These are phyloP conservation scores for Cairina moschata DNA, from an alignment of 2,113 vertebrate genomes.

Conservation along the genomic window DNA sequence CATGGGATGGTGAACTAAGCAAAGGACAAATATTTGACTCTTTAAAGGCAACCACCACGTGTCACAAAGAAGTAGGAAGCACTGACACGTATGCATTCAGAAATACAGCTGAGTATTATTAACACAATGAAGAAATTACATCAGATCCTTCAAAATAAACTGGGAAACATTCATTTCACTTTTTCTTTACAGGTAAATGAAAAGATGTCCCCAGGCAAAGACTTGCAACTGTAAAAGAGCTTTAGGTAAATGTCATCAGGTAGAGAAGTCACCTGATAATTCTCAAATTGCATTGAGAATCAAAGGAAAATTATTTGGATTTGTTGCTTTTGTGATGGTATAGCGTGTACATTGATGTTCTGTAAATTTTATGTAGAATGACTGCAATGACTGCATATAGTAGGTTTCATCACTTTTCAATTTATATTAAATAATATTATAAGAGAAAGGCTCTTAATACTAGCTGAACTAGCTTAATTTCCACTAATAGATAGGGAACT, in stretches of 20 bases:
- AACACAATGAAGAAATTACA: not conserved
- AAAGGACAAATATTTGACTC: not conserved
- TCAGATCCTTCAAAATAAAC: not conserved
- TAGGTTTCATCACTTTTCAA: not conserved
- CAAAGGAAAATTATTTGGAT: not conserved
- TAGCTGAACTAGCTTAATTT: not conserved
- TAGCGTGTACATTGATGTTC: not conserved
- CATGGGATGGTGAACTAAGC: not conserved
- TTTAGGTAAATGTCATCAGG: not conserved
- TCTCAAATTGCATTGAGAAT: not conserved
- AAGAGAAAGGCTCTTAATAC: not conserved
- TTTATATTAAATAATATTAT: not conserved
- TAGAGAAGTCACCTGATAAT: not conserved
- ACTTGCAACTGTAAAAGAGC: not conserved
- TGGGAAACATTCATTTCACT: not conserved
- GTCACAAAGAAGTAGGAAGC: not conserved
- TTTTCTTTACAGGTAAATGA: not conserved
- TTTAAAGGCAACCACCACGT: not conserved
- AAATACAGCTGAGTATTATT: not conserved
- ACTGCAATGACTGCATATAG: not conserved
- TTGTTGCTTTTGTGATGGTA: not conserved
- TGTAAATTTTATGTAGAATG: not conserved
- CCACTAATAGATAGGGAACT: not conserved
- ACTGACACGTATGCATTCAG: not conserved
- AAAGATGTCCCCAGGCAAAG: not conserved